Conservation (phyloP, 2,888 invertebrate genomes). For the Clunio marinus region DNA sequence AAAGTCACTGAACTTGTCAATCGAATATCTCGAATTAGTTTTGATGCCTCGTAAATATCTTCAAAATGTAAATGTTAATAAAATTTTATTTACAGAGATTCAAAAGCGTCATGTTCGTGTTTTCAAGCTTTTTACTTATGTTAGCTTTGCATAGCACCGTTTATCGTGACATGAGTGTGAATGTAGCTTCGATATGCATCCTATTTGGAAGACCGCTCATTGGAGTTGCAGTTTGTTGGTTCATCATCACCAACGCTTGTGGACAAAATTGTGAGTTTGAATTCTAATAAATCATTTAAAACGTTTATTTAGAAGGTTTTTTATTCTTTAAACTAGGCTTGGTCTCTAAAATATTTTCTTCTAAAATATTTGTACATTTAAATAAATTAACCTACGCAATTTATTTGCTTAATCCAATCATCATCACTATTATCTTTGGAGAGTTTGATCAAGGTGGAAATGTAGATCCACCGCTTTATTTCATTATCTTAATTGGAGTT, state of each 20-base stretch:
- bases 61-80: too few species aligned
- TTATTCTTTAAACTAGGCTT: conserved; percentile 46
- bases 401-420: conserved; percentile 58
- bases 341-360: conserved; percentile 48
- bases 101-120: conserved; percentile 25
- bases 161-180: conserved; percentile 15
- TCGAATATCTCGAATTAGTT: conserved; percentile 36
- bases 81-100: too few species aligned
- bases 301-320: conserved; percentile 9
- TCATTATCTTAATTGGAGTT: conserved; percentile 48
- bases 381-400: conserved; percentile 58
- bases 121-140: conserved; percentile 12
- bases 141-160: conserved; percentile 28
- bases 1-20: conserved; percentile 45
- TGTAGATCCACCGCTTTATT: conserved; percentile 50
- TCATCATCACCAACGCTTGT: conserved; percentile 56
- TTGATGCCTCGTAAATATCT: too few species aligned
- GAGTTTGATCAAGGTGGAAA: conserved; percentile 48
- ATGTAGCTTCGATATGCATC: conserved; percentile 14
- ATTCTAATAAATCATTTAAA: conserved; percentile 41
- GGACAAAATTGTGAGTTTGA: conserved; percentile 54
- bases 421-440: conserved; percentile 53
- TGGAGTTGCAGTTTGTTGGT: conserved; percentile 57
- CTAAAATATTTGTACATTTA: conserved; percentile 48
- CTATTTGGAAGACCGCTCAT: conserved; percentile 43